Base-by-base conservation (phyloP, 1,140 invertebrate genomes). In the Homarus americanus region DNA sequence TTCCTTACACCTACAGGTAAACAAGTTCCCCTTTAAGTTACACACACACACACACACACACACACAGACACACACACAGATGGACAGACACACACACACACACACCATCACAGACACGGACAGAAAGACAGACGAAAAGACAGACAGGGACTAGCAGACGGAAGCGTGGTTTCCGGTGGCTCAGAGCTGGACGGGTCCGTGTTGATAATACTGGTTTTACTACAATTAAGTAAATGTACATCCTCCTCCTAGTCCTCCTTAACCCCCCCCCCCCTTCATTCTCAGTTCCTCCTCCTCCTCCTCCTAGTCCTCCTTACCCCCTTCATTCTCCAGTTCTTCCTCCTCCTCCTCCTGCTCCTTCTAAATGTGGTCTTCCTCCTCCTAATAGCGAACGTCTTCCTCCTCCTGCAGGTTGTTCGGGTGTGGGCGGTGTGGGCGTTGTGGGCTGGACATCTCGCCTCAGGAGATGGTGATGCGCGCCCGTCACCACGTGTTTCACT, bases 401-500 rank as follows among this genome's bases (percentile, higher is more conserved):
- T n/a, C n/a, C n/a, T 63, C 44, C 38, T 36, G 40, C 91, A 92
- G 92, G 72, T 87, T 92, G 63, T 92, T 92, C 83, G 92, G 87
- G 28, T 92, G 92, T 32, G 87, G 92, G n/a, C 82, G 92, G 28
- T 92, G 92, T 40, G 92, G 92, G 53, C 88, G 92, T 7, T 92
- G 96, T 58, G 96, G 96, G 1, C 96, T 96, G 93, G 97, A 97
- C 93, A 95, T 99, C 93, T 96, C 97, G 15, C 96, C 97, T 15
- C 97, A 97, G 93, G 98, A 99, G 95, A 95, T 98, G 93, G 98
- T 98, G 93, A 98, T 98, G 98, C 95, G 97, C 92, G 97, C 97
- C 0, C 94, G 97, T 38, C 97, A 97, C 92, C 95, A 97, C 93
- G 97, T 98, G 72, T 99, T 97, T 94, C 98, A 99, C 89, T 99